A percentile compares a stretch with the other conserved stretches of the same genome.
phyloP scores from a whole-genome alignment of 2,797 vertebrate genomes.

The Strix occidentalis region DNA sequence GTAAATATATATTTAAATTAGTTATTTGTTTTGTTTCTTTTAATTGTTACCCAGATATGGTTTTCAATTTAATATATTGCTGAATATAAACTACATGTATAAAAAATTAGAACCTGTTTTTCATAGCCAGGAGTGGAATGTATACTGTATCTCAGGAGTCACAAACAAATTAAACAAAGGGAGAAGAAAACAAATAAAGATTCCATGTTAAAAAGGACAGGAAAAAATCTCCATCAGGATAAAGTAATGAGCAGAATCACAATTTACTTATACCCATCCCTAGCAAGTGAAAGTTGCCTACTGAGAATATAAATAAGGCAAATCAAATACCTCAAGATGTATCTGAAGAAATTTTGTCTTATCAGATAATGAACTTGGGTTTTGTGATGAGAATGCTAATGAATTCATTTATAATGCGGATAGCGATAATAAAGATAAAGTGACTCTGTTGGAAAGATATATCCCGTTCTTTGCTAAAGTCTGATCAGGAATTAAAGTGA shows the following conservation, averaged over 20 bases:
- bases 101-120: not conserved
- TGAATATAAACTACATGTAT: not conserved
- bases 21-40: not conserved
- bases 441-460: not conserved
- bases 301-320: constrained; percentile 57
- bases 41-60: not conserved
- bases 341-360: constrained; percentile 45
- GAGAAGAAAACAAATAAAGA: not conserved
- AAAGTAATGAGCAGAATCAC: constrained; percentile 35
- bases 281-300: not conserved
- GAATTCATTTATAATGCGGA: constrained; percentile 2
- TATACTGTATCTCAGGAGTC: not conserved
- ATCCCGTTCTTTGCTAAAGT: not conserved
- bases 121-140: not conserved
- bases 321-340: constrained; percentile 40
- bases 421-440: constrained; percentile 27
- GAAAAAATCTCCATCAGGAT: constrained; percentile 3
- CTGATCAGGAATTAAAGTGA: constrained; percentile 35
- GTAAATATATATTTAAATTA: not conserved
- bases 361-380: constrained; percentile 56
- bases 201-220: not conserved
- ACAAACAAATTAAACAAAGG: constrained; percentile 19
- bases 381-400: constrained; percentile 46
- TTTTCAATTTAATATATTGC: not conserved
- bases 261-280: constrained; percentile 12